These are phyloP conservation scores for Phyllopteryx taeniolatus DNA, from an alignment of 2,113 vertebrate species.

Conservation along the genomic window DNA sequence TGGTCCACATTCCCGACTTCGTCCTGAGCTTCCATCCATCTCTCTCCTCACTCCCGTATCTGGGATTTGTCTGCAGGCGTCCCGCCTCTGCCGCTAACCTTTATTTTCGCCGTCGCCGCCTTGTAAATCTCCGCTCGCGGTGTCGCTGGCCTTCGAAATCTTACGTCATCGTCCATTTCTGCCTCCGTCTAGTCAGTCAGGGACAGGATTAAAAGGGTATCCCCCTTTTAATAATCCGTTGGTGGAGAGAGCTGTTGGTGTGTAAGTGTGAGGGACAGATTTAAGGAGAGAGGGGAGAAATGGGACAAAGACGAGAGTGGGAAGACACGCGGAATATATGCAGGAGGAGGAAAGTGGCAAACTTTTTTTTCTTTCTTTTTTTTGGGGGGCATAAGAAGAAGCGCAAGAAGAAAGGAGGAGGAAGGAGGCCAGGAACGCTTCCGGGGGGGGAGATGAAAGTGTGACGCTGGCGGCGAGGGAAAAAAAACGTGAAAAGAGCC, in stretches of 20 bases:
- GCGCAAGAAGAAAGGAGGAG: constrained; percentile 17
- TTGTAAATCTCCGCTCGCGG: constrained; percentile 35
- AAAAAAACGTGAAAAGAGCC: constrained; percentile 49
- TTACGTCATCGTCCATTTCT: constrained; percentile 29
- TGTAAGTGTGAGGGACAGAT: constrained; percentile 22
- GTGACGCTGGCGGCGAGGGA: constrained; percentile 24
- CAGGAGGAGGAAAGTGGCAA: constrained; percentile 17
- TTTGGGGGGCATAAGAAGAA: constrained; percentile 32
- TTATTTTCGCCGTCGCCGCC: constrained; percentile 39
- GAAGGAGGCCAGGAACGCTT: constrained; percentile 51
- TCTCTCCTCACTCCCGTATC: constrained; percentile 23
- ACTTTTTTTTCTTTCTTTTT: not conserved
- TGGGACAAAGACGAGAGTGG: constrained; percentile 19
- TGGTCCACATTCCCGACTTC: constrained; percentile 18
- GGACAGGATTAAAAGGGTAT: constrained; percentile 47
- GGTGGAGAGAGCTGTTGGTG: constrained; percentile 14
- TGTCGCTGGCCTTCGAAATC: constrained; percentile 43
- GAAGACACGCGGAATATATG: not conserved
- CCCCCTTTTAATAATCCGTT: constrained; percentile 40
- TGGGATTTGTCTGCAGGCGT: constrained; percentile 29
- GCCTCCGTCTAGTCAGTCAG: constrained; percentile 11
- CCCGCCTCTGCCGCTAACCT: constrained; percentile 2
- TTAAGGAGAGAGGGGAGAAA: constrained; percentile 31
- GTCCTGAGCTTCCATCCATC: constrained; percentile 41
- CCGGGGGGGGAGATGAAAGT: constrained; percentile 56